phyloP scores from a whole-genome alignment of 2,888 invertebrate species.

The Lumbricus terrestris region DNA sequence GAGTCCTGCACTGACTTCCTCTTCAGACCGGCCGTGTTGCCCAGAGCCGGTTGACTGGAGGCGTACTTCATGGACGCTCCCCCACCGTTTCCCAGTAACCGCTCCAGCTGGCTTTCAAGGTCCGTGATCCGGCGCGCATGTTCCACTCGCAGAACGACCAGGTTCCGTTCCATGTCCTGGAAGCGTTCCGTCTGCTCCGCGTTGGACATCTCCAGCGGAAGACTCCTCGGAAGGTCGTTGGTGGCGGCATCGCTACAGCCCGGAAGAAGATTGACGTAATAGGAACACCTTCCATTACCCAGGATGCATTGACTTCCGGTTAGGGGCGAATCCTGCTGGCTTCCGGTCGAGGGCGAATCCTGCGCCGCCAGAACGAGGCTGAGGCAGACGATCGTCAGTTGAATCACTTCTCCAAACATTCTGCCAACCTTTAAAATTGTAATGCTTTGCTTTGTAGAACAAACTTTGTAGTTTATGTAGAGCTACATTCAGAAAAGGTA shows the following conservation, averaged over 20 bases:
- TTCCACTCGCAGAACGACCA: conserved; percentile 21
- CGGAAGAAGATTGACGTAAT: conserved; percentile 28
- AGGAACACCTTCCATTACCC: conserved; percentile 28
- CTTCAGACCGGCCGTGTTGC: neutral
- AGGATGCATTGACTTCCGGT: conserved; percentile 15
- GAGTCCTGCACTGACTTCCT: neutral
- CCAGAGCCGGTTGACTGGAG: neutral
- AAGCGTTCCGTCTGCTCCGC: conserved; percentile 95
- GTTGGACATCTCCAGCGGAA: conserved; percentile 84
- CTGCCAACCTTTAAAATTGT: neutral
- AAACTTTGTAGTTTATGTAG: neutral
- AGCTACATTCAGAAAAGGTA: no score
- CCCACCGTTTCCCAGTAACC: conserved; percentile 17
- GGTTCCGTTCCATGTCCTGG: conserved; percentile 78
- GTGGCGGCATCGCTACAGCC: conserved; percentile 67
- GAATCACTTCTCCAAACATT: neutral
- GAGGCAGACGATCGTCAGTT: neutral
- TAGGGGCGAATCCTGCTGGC: neutral
- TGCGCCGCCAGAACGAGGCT: neutral
- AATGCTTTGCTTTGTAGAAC: neutral
- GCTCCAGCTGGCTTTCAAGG: conserved; percentile 29
- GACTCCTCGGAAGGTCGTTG: conserved; percentile 78
- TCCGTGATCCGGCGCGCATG: conserved; percentile 25
- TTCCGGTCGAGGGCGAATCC: neutral
- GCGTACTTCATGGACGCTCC: neutral